Conservation (phyloP, 1,140 invertebrate species). For the Xylocopa sonorina region DNA sequence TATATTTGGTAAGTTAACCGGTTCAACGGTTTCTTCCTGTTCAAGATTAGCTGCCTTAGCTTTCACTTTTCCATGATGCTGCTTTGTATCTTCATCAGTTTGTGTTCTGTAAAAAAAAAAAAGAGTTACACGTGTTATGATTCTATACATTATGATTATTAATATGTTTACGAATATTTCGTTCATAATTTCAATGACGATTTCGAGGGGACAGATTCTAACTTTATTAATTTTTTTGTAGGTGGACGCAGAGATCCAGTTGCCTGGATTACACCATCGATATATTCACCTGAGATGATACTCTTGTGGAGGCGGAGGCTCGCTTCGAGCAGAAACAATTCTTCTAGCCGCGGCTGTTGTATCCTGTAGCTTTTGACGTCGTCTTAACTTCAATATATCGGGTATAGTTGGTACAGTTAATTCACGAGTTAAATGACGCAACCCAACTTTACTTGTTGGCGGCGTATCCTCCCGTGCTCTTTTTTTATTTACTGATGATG, state of each 20-base stretch:
- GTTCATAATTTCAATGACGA: no score
- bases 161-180: not conserved
- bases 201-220: no score
- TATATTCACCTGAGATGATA: constrained; percentile 75
- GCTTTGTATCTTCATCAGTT: constrained; percentile 61
- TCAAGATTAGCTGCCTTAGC: constrained; percentile 70
- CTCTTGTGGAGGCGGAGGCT: constrained; percentile 66
- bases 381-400: constrained; percentile 84
- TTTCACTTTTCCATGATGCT: constrained; percentile 63
- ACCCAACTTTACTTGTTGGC: constrained; percentile 69
- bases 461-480: constrained; percentile 67
- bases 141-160: not conserved
- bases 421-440: constrained; percentile 80
- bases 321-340: constrained; percentile 81
- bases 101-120: constrained; percentile 63
- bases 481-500: constrained; percentile 59
- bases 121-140: not conserved
- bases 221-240: no score
- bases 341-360: constrained; percentile 85
- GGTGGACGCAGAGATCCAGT: no score
- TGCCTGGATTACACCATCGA: no score
- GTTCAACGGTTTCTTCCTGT: constrained; percentile 78
- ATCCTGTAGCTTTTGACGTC: constrained; percentile 83
- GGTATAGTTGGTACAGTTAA: constrained; percentile 83
- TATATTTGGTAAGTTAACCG: constrained; percentile 84